phyloP scores from a whole-genome alignment of 35 echinoderm and acorn worm species.

The Ophioderma brevispina region DNA sequence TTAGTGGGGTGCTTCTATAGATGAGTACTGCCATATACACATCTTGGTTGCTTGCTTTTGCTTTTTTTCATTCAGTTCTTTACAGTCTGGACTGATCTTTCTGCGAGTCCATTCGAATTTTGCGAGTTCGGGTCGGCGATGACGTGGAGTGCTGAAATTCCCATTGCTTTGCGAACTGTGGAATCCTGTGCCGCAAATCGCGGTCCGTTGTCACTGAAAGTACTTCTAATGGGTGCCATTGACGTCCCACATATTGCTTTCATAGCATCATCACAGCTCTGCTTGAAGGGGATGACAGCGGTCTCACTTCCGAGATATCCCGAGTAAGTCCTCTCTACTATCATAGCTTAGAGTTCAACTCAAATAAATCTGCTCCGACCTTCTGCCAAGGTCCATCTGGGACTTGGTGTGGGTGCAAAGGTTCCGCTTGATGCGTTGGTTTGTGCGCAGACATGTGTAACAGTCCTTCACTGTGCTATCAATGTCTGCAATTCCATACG shows the following conservation, averaged over 20 bases:
- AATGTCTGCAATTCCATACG: no score
- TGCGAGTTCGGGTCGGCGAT: conserved; percentile 48
- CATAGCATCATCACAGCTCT: conserved; percentile 26
- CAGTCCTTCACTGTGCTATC: conserved; percentile 46
- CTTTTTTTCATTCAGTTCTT: conserved; percentile 59
- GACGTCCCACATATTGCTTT: conserved; percentile 41
- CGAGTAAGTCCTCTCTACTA: conserved; percentile 63
- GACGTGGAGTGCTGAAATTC: conserved; percentile 63
- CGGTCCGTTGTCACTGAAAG: conserved; percentile 65
- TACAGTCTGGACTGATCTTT: conserved; percentile 45
- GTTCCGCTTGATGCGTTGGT: conserved; percentile 40
- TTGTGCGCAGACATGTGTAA: conserved; percentile 38
- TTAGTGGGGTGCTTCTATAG: conserved; percentile 35
- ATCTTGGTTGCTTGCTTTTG: conserved; percentile 37
- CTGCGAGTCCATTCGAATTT: conserved; percentile 67
- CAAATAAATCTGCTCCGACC: conserved; percentile 60
- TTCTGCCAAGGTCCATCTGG: conserved; percentile 64
- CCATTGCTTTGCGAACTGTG: conserved; percentile 56
- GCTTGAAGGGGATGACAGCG: background rate
- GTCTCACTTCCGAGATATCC: conserved; percentile 28
- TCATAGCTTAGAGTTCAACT: conserved; percentile 28
- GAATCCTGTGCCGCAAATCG: conserved; percentile 59
- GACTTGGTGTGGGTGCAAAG: conserved; percentile 30
- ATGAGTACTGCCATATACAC: conserved; percentile 14
- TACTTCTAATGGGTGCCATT: conserved; percentile 24